phyloP scores from a whole-genome alignment of 2,113 vertebrate genomes.

The Geococcyx californianus region DNA sequence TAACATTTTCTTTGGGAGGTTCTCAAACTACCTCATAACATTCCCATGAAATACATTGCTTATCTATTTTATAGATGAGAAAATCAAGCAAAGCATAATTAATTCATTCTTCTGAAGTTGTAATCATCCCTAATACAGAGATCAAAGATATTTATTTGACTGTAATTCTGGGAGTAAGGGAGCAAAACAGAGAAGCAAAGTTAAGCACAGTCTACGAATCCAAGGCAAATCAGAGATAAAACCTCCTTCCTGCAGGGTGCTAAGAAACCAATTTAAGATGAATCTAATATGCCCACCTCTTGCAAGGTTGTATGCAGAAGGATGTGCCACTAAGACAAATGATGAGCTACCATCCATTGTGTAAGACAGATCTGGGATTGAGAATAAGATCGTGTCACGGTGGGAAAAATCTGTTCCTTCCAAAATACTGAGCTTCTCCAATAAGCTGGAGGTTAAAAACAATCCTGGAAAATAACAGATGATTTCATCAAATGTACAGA shows the following conservation, averaged over 20 bases:
- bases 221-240: not conserved
- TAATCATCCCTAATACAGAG: slow-evolving; percentile 10
- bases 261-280: not conserved
- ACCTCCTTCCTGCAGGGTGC: not conserved
- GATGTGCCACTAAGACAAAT: not conserved
- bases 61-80: not conserved
- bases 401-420: not conserved
- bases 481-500: not conserved
- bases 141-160: not conserved
- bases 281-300: not conserved
- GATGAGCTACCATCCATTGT: not conserved
- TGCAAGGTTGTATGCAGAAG: not conserved
- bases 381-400: not conserved
- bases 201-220: not conserved
- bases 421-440: not conserved
- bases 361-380: not conserved
- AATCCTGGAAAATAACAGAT: not conserved
- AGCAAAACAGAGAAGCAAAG: not conserved
- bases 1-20: not conserved
- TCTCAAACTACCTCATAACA: not conserved
- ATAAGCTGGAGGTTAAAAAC: not conserved
- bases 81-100: slow-evolving; percentile 7
- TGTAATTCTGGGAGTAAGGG: not conserved
- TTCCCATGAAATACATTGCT: not conserved
- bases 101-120: slow-evolving; percentile 21